Conservation (phyloP, 2,113 vertebrate species). For the Myiagra hebetior region DNA sequence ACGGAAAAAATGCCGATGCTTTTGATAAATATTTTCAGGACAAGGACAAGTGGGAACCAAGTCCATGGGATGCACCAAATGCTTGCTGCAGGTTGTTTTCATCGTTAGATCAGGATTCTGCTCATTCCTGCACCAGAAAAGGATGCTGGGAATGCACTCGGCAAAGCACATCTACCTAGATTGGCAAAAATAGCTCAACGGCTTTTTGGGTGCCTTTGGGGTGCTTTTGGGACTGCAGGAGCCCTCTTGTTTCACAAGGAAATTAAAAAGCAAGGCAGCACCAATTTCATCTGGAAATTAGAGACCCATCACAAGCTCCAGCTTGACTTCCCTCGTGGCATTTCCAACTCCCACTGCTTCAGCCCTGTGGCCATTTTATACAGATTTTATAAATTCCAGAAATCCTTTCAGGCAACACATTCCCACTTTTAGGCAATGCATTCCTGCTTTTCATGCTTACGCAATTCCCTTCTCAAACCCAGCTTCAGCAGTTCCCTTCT, state of each 20-base stretch:
- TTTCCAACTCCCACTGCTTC: neutral
- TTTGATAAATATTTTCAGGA: neutral
- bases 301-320: neutral
- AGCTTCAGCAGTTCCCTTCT: neutral
- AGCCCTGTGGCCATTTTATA: neutral
- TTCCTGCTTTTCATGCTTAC: neutral
- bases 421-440: neutral
- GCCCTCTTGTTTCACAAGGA: neutral
- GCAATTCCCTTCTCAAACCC: neutral
- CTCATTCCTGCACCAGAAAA: neutral
- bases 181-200: neutral
- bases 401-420: neutral
- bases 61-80: neutral
- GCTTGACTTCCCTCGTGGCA: neutral
- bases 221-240: neutral
- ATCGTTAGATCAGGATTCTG: neutral
- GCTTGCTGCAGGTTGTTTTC: neutral
- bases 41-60: neutral
- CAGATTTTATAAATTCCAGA: neutral
- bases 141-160: neutral
- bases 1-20: neutral
- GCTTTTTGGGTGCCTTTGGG: neutral
- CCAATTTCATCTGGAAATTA: neutral
- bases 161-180: neutral
- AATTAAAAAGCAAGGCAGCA: neutral